These are phyloP conservation scores for Notiomystis cincta DNA, from an alignment of 2,113 vertebrate species.

Conservation along the genomic window DNA sequence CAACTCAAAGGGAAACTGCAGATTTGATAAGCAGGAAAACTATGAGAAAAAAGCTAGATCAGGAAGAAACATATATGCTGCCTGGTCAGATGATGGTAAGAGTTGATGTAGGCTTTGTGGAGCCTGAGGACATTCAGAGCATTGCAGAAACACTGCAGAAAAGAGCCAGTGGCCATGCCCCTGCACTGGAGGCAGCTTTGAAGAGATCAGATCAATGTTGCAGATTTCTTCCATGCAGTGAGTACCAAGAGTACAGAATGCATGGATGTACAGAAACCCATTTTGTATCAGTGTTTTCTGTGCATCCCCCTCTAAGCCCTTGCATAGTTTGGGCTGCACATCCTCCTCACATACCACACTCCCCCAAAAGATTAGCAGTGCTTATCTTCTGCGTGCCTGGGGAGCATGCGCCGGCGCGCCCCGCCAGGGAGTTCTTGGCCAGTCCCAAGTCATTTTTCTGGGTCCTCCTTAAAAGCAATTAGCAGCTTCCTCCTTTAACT, in stretches of 20 bases:
- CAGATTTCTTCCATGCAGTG: background rate
- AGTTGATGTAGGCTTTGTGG: background rate
- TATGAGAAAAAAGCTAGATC: background rate
- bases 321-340: background rate
- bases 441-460: background rate
- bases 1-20: background rate
- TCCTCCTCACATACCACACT: background rate
- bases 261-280: background rate
- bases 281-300: background rate
- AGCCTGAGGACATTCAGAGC: background rate
- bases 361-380: background rate
- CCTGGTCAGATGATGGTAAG: background rate
- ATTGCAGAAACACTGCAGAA: background rate
- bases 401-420: fast-evolving
- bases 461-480: constrained; percentile 36
- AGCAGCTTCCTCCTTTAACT: constrained; percentile 17
- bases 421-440: background rate
- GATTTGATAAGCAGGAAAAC: background rate
- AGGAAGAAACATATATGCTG: background rate
- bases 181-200: background rate
- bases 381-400: background rate
- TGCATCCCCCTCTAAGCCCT: background rate
- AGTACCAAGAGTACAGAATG: background rate
- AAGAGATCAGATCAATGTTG: background rate
- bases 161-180: background rate